Evolutionary conservation across 2,797 vertebrate genomes (phyloP).

Genomic region (Florisuga fusca): DNA sequence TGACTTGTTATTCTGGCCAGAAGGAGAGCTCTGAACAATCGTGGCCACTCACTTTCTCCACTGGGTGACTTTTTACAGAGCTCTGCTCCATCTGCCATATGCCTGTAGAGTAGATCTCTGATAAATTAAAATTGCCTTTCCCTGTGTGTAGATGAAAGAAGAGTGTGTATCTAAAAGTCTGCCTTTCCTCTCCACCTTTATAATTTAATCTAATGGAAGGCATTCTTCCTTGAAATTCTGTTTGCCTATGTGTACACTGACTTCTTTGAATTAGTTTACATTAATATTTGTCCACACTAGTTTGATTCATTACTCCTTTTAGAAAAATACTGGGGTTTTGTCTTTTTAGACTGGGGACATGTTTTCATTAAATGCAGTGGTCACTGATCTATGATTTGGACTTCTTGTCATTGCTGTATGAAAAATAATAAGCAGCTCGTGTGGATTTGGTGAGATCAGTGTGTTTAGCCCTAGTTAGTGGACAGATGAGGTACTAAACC

Average conservation of each 20-base stretch:
- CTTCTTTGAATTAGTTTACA: neutral
- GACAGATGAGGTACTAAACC: constrained; percentile 27
- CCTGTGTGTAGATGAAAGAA: neutral
- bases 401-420: neutral
- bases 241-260: neutral
- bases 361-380: neutral
- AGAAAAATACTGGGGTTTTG: neutral
- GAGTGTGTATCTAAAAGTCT: neutral
- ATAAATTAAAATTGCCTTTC: neutral
- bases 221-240: neutral
- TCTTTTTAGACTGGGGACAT: neutral
- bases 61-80: neutral
- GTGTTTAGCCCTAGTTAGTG: neutral
- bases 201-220: neutral
- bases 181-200: neutral
- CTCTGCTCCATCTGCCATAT: neutral
- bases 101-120: neutral
- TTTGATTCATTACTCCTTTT: neutral
- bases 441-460: neutral
- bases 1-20: neutral
- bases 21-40: neutral
- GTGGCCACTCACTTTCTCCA: neutral
- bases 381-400: neutral
- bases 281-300: neutral
- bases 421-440: neutral